Conservation (phyloP, 1,140 invertebrate genomes). For the Pachypeltis micranthus region DNA sequence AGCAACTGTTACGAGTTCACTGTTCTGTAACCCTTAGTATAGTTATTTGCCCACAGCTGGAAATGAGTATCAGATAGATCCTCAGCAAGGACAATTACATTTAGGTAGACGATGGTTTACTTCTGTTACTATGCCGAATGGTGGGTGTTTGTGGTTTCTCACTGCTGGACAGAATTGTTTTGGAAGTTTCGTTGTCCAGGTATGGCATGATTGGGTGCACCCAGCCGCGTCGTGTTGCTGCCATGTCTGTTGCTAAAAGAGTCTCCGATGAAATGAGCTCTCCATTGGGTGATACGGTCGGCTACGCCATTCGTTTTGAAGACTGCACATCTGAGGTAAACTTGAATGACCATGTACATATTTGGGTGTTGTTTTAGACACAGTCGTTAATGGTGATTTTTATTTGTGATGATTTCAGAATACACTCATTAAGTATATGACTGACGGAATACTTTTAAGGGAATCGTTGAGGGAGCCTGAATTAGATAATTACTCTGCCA, state of each 20-base stretch:
- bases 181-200: neutral
- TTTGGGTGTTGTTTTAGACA: too few species aligned
- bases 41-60: too few species aligned
- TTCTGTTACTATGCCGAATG: too few species aligned
- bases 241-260: slow-evolving; percentile 98
- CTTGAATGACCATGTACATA: too few species aligned
- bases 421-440: slow-evolving; percentile 98
- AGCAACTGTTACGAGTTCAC: too few species aligned
- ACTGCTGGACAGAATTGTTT: too few species aligned
- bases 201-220: slow-evolving; percentile 77
- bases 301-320: slow-evolving; percentile 99
- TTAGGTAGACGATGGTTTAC: too few species aligned
- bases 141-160: too few species aligned
- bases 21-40: too few species aligned
- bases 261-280: slow-evolving; percentile 96
- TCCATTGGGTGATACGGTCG: slow-evolving; percentile 74
- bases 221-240: slow-evolving; percentile 86
- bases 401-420: slow-evolving; percentile 37
- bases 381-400: too few species aligned
- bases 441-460: slow-evolving; percentile 91
- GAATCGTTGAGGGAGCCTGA: slow-evolving; percentile 92
- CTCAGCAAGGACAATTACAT: too few species aligned
- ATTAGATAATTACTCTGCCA: slow-evolving; percentile 87
- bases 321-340: slow-evolving; percentile 87
- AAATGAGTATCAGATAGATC: too few species aligned